Percentiles rank a stretch among this genome's conserved stretches.
Evolutionary conservation across 2,113 vertebrate genomes (phyloP).

Genomic region (Phaetusa simplex): DNA sequence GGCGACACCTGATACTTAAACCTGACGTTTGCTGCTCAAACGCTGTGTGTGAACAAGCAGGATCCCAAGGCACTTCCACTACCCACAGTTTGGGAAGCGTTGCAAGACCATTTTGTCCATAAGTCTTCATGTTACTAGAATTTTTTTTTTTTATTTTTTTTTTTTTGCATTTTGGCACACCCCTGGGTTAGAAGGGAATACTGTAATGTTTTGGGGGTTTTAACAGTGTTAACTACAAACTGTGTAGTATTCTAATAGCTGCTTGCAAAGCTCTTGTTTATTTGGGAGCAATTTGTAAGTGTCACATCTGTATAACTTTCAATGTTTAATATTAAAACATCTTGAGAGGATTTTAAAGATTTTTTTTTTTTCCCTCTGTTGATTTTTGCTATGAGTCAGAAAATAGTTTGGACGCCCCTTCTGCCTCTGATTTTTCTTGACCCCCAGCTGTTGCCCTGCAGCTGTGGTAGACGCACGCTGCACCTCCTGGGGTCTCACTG

Average conservation of each 20-base stretch:
- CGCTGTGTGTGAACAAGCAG: neutral
- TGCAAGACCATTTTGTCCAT: neutral
- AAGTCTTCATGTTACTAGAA: neutral
- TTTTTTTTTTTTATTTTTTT: neutral
- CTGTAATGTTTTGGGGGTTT: neutral
- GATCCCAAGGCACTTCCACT: neutral
- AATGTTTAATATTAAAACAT: neutral
- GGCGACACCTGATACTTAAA: neutral
- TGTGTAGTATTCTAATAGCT: neutral
- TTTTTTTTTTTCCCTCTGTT: neutral
- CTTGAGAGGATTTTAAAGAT: neutral
- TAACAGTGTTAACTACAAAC: neutral
- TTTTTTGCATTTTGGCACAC: neutral
- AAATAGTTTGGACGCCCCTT: neutral
- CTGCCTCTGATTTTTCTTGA: neutral
- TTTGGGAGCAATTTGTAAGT: neutral
- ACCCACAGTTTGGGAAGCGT: neutral
- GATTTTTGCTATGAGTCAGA: slow-evolving; percentile 4
- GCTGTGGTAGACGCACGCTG: neutral
- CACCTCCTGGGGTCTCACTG: neutral
- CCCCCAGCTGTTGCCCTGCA: neutral
- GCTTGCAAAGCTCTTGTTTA: neutral
- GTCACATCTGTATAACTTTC: neutral
- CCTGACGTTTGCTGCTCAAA: neutral
- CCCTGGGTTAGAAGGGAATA: neutral